Percentiles rank a stretch among this genome's conserved stretches.
Evolutionary conservation across 2,113 vertebrate genomes (phyloP).

Genomic region (Capricornis sumatraensis): DNA sequence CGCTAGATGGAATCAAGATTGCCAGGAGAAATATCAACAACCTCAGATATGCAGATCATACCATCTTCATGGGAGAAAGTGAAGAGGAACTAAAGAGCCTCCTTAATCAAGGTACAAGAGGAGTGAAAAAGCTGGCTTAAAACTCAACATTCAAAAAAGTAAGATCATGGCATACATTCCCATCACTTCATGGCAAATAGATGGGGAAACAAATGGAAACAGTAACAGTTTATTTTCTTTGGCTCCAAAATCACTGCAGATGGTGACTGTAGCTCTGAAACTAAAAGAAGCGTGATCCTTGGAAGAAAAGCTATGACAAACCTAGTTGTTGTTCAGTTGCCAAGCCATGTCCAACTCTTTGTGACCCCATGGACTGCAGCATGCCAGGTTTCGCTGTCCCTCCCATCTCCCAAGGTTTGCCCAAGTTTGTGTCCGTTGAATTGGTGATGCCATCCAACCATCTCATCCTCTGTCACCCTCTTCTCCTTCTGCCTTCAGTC

Average conservation of each 20-base stretch:
- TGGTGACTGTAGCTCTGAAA: neutral
- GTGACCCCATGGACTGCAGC: neutral
- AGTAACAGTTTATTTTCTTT: neutral
- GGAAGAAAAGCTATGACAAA: neutral
- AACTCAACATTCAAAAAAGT: neutral
- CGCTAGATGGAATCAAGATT: neutral
- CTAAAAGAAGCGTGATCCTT: neutral
- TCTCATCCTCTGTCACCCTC: neutral
- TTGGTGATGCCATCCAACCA: neutral
- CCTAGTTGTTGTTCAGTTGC: neutral
- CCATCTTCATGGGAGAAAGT: neutral
- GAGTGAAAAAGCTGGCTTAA: neutral
- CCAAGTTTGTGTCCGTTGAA: neutral
- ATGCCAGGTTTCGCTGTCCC: neutral
- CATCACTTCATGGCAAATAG: neutral
- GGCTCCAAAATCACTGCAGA: neutral
- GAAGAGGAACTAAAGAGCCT: neutral
- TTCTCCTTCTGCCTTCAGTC: neutral
- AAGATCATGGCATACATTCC: neutral
- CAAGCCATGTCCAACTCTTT: neutral
- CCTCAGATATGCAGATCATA: neutral
- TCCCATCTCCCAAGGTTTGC: neutral
- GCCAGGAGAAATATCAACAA: neutral
- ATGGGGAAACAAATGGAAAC: neutral
- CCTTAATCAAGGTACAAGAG: neutral